phyloP scores from a whole-genome alignment of 2,888 invertebrate genomes.

The Eupithecia abbreviata region DNA sequence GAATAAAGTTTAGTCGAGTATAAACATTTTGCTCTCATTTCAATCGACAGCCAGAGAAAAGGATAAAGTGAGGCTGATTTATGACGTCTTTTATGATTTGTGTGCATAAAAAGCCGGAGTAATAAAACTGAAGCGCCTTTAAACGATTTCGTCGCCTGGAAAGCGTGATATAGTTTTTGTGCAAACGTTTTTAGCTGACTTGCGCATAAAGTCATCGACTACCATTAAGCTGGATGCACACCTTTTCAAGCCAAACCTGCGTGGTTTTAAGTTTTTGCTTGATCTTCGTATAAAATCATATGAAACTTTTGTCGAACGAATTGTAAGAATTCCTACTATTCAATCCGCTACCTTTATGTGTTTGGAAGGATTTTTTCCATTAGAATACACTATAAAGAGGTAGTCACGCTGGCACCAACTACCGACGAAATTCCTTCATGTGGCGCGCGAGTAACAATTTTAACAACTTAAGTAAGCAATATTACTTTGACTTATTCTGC shows the following conservation, averaged over 20 bases:
- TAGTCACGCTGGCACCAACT: too few relatives aligned
- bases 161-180: not conserved
- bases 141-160: slow-evolving; percentile 4
- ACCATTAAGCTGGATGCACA: not conserved
- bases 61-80: slow-evolving; percentile 8
- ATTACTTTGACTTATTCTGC: too few relatives aligned
- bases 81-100: slow-evolving; percentile 14
- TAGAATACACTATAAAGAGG: too few relatives aligned
- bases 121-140: not conserved
- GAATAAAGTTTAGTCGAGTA: slow-evolving; percentile 14
- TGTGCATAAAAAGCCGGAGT: slow-evolving; percentile 5
- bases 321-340: not conserved
- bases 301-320: not conserved
- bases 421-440: too few relatives aligned
- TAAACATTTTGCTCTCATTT: slow-evolving; percentile 26
- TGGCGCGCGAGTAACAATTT: too few relatives aligned
- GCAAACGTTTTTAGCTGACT: not conserved
- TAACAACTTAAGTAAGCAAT: too few relatives aligned
- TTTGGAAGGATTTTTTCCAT: not conserved
- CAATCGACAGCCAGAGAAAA: slow-evolving; percentile 8
- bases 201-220: not conserved
- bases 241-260: not conserved
- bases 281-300: not conserved
- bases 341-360: not conserved
- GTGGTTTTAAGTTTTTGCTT: not conserved